phyloP scores from a whole-genome alignment of 2,888 invertebrate genomes.

The Troides helena region DNA sequence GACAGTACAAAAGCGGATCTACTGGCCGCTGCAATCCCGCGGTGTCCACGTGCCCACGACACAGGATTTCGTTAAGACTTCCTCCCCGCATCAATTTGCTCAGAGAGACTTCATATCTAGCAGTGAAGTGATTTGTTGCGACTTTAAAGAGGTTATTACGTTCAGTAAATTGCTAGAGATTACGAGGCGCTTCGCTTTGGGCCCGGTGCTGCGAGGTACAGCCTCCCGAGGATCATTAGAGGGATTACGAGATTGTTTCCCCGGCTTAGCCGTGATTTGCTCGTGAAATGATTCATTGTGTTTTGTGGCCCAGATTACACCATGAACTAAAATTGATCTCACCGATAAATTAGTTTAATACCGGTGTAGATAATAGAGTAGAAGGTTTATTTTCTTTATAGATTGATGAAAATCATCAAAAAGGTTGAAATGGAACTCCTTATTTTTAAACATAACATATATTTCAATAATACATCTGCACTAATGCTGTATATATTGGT shows the following conservation, averaged over 20 bases:
- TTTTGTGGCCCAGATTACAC: not conserved
- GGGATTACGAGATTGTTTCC: constrained; percentile 25
- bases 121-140: not conserved
- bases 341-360: not conserved
- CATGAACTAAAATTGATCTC: constrained; percentile 6
- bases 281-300: constrained; percentile 14
- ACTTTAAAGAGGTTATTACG: constrained; percentile 17
- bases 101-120: not conserved
- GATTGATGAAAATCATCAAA: not conserved
- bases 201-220: constrained; percentile 3
- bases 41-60: too few species aligned
- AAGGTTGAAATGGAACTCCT: too few species aligned
- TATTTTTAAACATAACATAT: not conserved
- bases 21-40: too few species aligned
- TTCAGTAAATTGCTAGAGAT: constrained; percentile 19
- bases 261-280: constrained; percentile 17
- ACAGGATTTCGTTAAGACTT: too few species aligned
- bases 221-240: constrained; percentile 26
- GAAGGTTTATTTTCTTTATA: not conserved
- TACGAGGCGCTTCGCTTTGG: constrained; percentile 3
- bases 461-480: not conserved
- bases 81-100: too few species aligned
- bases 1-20: too few species aligned
- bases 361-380: not conserved
- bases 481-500: too few species aligned